phyloP scores from a whole-genome alignment of 2,113 vertebrate genomes.

The Myocastor coypus region DNA sequence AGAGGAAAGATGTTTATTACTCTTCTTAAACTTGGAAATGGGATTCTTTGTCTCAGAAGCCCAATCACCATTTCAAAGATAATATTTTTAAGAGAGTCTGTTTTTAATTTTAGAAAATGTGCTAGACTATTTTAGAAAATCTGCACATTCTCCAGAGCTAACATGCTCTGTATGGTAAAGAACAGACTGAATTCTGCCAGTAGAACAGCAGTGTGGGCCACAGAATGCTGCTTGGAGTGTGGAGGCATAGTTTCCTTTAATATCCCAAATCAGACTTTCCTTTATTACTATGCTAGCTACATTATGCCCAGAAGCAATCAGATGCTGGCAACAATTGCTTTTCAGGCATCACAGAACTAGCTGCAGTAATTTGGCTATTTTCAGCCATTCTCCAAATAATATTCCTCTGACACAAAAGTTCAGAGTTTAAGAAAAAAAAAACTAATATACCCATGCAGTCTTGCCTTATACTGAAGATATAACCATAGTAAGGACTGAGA shows the following conservation, averaged over 20 bases:
- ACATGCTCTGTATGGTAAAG: constrained; percentile 22
- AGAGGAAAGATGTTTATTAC: constrained; percentile 22
- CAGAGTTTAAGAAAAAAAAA: background rate
- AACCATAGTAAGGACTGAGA: constrained; percentile 23
- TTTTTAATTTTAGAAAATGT: constrained; percentile 52
- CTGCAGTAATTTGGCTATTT: constrained; percentile 44
- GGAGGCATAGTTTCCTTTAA: background rate
- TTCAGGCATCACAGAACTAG: constrained; percentile 54
- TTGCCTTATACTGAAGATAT: background rate
- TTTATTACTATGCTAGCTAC: background rate
- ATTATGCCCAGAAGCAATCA: constrained; percentile 42
- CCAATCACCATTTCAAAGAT: constrained; percentile 41
- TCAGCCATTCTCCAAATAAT: constrained; percentile 62
- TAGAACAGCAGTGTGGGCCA: background rate
- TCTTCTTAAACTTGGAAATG: constrained; percentile 49
- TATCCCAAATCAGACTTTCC: background rate
- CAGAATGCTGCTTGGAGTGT: background rate
- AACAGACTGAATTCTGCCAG: constrained; percentile 54
- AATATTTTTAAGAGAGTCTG: constrained; percentile 55
- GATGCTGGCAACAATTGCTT: constrained; percentile 5
- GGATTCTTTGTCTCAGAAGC: constrained; percentile 62
- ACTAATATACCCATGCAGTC: background rate
- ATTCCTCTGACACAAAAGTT: constrained; percentile 34
- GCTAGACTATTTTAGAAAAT: constrained; percentile 52
- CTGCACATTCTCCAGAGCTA: background rate